phyloP scores from a whole-genome alignment of 2,113 vertebrate species.

The Scopus umbretta region DNA sequence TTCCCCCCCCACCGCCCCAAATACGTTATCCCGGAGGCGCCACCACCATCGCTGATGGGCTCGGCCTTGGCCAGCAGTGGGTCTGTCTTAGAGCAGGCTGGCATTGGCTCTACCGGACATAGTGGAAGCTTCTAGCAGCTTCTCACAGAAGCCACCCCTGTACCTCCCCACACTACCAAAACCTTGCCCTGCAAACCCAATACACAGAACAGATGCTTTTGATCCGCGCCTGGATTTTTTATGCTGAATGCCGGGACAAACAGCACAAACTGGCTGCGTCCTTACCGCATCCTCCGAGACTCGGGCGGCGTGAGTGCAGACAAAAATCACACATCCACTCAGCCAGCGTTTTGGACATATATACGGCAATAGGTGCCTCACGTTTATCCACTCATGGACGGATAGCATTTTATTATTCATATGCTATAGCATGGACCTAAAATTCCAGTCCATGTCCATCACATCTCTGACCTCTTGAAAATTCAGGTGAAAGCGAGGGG shows the following conservation, averaged over 20 bases:
- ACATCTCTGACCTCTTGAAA: background rate
- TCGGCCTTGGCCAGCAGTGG: too few relatives aligned
- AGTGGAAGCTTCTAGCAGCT: too few relatives aligned
- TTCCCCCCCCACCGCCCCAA: too few relatives aligned
- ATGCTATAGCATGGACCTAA: rapidly evolving
- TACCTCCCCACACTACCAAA: too few relatives aligned
- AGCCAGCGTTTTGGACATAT: rapidly evolving
- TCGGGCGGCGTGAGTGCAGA: rapidly evolving
- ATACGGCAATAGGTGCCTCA: rapidly evolving
- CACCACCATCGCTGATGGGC: too few relatives aligned
- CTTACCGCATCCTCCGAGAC: background rate
- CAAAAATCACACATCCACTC: rapidly evolving
- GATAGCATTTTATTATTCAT: rapidly evolving
- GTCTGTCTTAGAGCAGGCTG: too few relatives aligned
- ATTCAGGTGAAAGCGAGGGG: background rate
- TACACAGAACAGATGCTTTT: too few relatives aligned
- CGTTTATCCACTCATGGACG: background rate
- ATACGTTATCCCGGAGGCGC: too few relatives aligned
- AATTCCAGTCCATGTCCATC: background rate
- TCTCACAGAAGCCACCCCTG: too few relatives aligned
- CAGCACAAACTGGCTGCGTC: background rate
- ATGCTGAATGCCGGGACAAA: background rate
- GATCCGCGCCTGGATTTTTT: background rate
- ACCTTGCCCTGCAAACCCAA: too few relatives aligned
- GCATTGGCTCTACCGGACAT: too few relatives aligned